phyloP scores from a whole-genome alignment of 1,140 invertebrate species.

The Bombus confusus region DNA sequence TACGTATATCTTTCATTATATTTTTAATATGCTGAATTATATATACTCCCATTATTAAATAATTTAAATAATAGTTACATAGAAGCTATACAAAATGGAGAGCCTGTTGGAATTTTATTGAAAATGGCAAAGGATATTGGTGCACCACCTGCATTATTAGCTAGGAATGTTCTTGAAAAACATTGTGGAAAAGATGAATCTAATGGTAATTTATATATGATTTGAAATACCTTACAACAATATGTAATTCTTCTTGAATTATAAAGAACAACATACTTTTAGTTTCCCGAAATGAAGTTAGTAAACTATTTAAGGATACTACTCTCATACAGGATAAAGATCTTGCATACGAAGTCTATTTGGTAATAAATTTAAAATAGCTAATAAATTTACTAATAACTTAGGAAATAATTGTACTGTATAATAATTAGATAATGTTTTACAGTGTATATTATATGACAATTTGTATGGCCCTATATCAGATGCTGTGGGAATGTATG shows the following conservation, averaged over 20 bases:
- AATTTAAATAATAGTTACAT: conserved; percentile 63
- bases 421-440: conserved; percentile 38
- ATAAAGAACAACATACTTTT: conserved; percentile 37
- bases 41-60: not conserved
- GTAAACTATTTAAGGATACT: conserved; percentile 87
- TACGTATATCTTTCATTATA: conserved; percentile 39
- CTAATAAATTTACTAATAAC: conserved; percentile 4
- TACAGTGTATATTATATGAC: conserved; percentile 72
- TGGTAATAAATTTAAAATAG: conserved; percentile 83
- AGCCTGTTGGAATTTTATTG: conserved; percentile 83
- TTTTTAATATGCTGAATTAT: not conserved
- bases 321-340: conserved; percentile 87
- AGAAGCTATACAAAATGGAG: conserved; percentile 68
- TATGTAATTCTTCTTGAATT: not conserved
- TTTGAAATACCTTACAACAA: conserved; percentile 13
- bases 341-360: conserved; percentile 89
- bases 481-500: conserved; percentile 89
- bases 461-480: conserved; percentile 87
- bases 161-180: conserved; percentile 86
- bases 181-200: conserved; percentile 77
- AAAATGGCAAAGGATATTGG: conserved; percentile 83
- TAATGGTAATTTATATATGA: conserved; percentile 60
- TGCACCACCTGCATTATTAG: conserved; percentile 86
- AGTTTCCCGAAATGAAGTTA: conserved; percentile 78
- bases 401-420: not conserved